Percentiles rank a stretch among this genome's conserved stretches.
These are phyloP conservation scores for Pelodiscus sinensis DNA, from an alignment of 2,113 vertebrate genomes.

Conservation along the genomic window DNA sequence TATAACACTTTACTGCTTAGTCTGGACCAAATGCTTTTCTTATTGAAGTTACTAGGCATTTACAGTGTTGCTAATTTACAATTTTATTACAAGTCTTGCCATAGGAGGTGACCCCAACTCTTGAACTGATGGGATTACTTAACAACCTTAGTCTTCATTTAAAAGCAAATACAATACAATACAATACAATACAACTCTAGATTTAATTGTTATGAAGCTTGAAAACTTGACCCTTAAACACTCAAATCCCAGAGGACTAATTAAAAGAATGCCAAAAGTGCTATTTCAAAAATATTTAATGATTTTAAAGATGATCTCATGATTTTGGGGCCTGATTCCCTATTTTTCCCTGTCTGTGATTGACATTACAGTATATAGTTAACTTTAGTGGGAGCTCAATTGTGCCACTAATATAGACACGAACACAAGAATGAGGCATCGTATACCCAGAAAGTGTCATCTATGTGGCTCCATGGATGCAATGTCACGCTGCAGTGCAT, in stretches of 20 bases:
- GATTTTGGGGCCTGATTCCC: rapidly evolving
- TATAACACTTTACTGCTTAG: background rate
- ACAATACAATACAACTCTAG: background rate
- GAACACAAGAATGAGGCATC: background rate
- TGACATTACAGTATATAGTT: background rate
- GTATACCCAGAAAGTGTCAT: background rate
- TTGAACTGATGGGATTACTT: background rate
- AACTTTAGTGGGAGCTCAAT: background rate
- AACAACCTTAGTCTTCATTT: background rate
- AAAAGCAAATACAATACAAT: background rate
- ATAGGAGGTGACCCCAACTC: background rate
- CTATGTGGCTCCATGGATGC: background rate
- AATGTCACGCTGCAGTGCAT: background rate
- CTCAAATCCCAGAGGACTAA: background rate
- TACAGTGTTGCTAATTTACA: background rate
- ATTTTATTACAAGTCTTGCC: slow-evolving; percentile 24
- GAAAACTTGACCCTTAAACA: slow-evolving; percentile 1
- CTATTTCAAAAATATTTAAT: background rate
- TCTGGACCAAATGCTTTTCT: background rate
- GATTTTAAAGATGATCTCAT: slow-evolving; percentile 17
- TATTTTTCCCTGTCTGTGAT: slow-evolving; percentile 11
- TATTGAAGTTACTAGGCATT: slow-evolving; percentile 8
- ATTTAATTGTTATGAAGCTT: slow-evolving; percentile 16
- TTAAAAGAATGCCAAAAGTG: background rate
- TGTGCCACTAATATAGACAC: background rate